phyloP scores from a whole-genome alignment of 1,140 invertebrate species.

The Mizuhopecten yessoensis region DNA sequence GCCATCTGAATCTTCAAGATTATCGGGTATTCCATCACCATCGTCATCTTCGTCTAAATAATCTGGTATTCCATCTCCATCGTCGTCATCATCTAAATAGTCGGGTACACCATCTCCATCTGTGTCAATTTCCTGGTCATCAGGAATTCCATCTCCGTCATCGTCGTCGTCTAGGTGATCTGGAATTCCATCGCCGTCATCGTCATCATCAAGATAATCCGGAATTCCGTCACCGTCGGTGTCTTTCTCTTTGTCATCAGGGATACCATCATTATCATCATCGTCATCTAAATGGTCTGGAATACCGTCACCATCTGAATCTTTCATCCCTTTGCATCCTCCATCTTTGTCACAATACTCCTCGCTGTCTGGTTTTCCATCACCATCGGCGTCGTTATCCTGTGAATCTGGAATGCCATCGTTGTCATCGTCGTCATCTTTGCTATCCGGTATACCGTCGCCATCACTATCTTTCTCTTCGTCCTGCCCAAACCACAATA shows the following conservation, averaged over 20 bases:
- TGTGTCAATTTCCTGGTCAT: constrained; percentile 72
- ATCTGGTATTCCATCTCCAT: constrained; percentile 76
- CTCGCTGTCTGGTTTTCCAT: constrained; percentile 78
- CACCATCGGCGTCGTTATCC: constrained; percentile 81
- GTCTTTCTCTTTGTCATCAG: constrained; percentile 73
- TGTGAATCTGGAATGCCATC: constrained; percentile 79
- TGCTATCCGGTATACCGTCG: constrained; percentile 78
- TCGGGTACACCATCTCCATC: constrained; percentile 78
- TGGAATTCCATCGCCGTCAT: constrained; percentile 78
- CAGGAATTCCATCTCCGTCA: constrained; percentile 80
- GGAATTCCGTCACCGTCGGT: constrained; percentile 79
- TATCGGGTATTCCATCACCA: constrained; percentile 78
- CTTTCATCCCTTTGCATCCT: constrained; percentile 74
- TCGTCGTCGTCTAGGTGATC: constrained; percentile 71
- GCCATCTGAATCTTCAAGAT: constrained; percentile 69
- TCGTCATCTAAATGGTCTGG: constrained; percentile 80
- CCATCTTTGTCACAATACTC: constrained; percentile 76
- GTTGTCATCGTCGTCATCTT: constrained; percentile 75
- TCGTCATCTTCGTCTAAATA: constrained; percentile 73
- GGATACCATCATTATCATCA: constrained; percentile 79
- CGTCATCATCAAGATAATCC: constrained; percentile 75
- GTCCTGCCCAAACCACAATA: constrained; percentile 56
- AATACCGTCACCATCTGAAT: constrained; percentile 80
- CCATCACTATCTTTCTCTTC: constrained; percentile 69
- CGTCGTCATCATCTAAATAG: constrained; percentile 73